Evolutionary conservation across 2,888 invertebrate species (phyloP), one percentile per base, ranked within the genome.

Genomic region (Aleiodes leptofemur): DNA sequence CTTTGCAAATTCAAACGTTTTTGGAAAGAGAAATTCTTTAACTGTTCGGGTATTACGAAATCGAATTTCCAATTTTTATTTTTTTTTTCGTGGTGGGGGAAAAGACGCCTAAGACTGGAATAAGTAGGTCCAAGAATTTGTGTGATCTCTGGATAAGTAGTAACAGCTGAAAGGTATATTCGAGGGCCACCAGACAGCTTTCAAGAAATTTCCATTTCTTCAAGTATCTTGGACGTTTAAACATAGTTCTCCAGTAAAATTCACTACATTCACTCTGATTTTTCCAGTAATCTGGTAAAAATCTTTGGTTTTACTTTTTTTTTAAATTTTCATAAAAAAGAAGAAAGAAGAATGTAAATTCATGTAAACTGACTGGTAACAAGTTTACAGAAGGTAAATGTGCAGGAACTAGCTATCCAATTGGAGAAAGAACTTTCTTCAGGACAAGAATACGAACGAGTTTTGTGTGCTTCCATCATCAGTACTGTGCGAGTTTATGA

Each of bases 391-490:
- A 68, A 71, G 66, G 57, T 66, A 43, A 68, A 68, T 57, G 68
- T 66, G 53, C 53, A 51, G 48, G 34, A 43, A 61, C 56, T 72
- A 59, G 73, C 69, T 23, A 74, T 66, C 66, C 73, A 71, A 43
- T 74, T 78, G 76, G 83, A 81, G 82, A 84, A 83, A 84, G 84
- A 87, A 88, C 87, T 88, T 88, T 88, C 87, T 85, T 81, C 78
- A 72, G 71, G 57, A 73, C 78, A 74, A 72, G 74, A 59, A 23
- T 69, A 43, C 43, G 53, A 51, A 68, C 51, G 51, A n/a, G 31
- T 59, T 38, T 23, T 23, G 23, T 51, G 50, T n/a, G 14, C 29
- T 51, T 68, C 53, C n/a, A 68, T 72, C 72, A 75, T 71, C 56
- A 57, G 51, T 72, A 34, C 48, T 34, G 51, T 14, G 61, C 68